A percentile compares a stretch with the other conserved stretches of the same genome.
Evolutionary conservation across 2,888 invertebrate species (phyloP).

Genomic region (Polietes domitor): DNA sequence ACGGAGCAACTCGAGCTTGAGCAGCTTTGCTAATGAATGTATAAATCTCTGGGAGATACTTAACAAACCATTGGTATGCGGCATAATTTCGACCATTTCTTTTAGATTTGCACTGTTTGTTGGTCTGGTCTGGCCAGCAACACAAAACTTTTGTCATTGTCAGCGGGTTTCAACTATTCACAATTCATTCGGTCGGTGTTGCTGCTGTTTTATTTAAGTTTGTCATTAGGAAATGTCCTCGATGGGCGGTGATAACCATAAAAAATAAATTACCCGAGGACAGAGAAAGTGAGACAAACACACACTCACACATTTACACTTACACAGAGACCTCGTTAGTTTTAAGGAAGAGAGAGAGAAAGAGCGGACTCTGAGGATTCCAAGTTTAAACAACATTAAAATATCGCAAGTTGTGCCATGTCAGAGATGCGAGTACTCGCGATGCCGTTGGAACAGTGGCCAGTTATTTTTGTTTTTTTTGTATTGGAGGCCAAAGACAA

Average conservation of each 20-base stretch:
- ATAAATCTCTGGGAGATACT: constrained; percentile 10
- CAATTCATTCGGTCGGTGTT: neutral
- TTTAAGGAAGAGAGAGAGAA: neutral
- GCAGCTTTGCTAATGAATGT: neutral
- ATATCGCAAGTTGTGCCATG: constrained; percentile 3
- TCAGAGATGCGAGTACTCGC: neutral
- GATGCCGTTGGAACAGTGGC: constrained; percentile 7
- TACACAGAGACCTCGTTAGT: no score
- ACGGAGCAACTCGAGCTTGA: neutral
- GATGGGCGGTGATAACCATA: constrained; percentile 3
- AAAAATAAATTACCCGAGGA: neutral
- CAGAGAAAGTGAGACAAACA: neutral
- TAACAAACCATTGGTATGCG: neutral
- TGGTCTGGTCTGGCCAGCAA: neutral
- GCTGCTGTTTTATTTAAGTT: constrained; percentile 35
- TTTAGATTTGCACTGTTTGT: neutral
- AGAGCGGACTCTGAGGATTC: constrained; percentile 5
- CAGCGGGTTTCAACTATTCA: neutral
- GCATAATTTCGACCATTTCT: constrained; percentile 17
- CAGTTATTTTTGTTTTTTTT: neutral
- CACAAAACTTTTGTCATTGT: neutral
- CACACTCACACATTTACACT: no score
- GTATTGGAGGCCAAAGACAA: neutral
- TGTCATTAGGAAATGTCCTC: constrained; percentile 33
- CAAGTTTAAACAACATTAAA: constrained; percentile 3